A percentile compares a stretch with the other conserved stretches of the same genome.
Evolutionary conservation across 2,888 invertebrate genomes (phyloP).

Genomic region (Proisotoma minuta): DNA sequence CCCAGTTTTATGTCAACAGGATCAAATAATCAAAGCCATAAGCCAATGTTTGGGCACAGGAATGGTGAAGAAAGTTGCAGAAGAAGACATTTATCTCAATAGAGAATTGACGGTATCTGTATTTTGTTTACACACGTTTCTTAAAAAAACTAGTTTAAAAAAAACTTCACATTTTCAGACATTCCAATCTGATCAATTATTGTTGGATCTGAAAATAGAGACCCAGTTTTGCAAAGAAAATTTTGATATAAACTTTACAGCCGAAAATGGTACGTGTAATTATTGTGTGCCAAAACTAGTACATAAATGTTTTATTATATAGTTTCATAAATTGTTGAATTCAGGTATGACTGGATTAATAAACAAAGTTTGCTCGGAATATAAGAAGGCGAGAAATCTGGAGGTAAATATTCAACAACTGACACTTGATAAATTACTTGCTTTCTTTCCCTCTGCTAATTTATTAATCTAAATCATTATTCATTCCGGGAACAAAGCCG

Average conservation of each 20-base stretch:
- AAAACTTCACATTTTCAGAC: constrained; percentile 19
- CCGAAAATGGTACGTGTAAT: constrained; percentile 18
- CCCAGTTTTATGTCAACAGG: constrained; percentile 56
- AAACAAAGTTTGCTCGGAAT: constrained; percentile 19
- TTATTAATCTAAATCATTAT: too few species aligned
- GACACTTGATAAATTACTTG: neutral
- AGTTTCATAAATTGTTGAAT: neutral
- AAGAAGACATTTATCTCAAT: constrained; percentile 53
- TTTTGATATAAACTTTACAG: constrained; percentile 36
- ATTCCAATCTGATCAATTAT: constrained; percentile 43
- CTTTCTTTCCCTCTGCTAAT: neutral
- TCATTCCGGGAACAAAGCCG: constrained; percentile 22
- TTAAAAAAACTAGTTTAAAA: neutral
- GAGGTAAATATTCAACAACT: constrained; percentile 5
- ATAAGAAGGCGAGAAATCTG: constrained; percentile 23
- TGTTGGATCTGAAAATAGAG: constrained; percentile 39
- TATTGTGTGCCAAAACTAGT: neutral
- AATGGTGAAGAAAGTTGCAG: constrained; percentile 56
- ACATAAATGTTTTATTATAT: neutral
- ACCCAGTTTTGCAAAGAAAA: constrained; percentile 38
- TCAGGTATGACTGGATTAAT: constrained; percentile 23
- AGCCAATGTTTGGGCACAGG: constrained; percentile 57
- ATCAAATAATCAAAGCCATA: constrained; percentile 59
- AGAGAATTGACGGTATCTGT: constrained; percentile 30
- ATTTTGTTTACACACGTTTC: neutral